phyloP scores from a whole-genome alignment of 2,797 vertebrate genomes.

The Mycteria americana region DNA sequence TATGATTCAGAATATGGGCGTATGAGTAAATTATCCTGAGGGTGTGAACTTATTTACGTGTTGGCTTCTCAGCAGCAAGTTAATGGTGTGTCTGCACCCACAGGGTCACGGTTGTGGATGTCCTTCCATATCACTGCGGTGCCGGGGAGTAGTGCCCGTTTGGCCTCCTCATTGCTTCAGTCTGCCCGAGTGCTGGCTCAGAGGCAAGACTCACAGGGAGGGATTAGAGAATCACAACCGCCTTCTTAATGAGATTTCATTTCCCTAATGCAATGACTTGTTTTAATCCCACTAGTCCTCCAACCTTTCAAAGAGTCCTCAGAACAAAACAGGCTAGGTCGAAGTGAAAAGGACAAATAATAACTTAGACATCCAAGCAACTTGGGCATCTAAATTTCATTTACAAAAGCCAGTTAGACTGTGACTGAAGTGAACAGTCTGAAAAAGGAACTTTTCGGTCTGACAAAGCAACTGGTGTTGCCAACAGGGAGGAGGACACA shows the following conservation, averaged over 20 bases:
- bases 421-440: neutral
- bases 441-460: neutral
- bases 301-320: neutral
- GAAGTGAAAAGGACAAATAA: neutral
- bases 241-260: neutral
- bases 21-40: neutral
- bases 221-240: neutral
- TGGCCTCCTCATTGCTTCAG: neutral
- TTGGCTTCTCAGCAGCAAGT: neutral
- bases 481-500: neutral
- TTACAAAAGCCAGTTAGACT: neutral
- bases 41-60: neutral
- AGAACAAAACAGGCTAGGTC: neutral
- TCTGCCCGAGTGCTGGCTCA: neutral
- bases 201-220: neutral
- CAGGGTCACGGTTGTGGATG: neutral
- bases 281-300: neutral
- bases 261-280: neutral
- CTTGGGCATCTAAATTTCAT: neutral
- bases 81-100: neutral
- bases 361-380: neutral
- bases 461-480: neutral
- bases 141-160: fast-evolving
- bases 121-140: neutral
- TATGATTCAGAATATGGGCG: neutral